These are phyloP conservation scores for Planiliza haematocheilus DNA, from an alignment of 2,113 vertebrate species.

Conservation along the genomic window DNA sequence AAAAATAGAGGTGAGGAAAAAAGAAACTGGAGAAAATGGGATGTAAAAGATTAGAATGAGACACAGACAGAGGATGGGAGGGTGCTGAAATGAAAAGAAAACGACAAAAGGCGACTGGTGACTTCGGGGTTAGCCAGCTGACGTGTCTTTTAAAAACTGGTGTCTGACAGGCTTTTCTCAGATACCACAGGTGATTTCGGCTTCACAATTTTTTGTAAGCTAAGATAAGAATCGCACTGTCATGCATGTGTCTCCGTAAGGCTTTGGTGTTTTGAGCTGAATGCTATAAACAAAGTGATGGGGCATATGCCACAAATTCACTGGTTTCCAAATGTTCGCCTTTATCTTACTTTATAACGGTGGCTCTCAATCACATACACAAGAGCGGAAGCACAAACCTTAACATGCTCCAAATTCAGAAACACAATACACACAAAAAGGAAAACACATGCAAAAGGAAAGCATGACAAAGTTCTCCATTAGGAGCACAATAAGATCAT, in stretches of 20 bases:
- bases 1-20: background rate
- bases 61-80: background rate
- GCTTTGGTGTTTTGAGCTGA: slow-evolving; percentile 5
- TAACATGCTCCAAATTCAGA: background rate
- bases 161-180: background rate
- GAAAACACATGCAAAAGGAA: no score
- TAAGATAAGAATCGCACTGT: background rate
- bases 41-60: background rate
- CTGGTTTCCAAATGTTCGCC: background rate
- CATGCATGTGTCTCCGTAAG: background rate
- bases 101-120: background rate
- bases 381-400: background rate
- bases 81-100: background rate
- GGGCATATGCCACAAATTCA: background rate
- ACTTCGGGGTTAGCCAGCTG: background rate
- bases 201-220: background rate
- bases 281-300: background rate
- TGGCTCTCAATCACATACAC: background rate
- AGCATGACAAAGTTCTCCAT: no score
- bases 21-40: background rate
- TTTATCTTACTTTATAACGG: background rate
- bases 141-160: background rate
- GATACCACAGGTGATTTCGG: slow-evolving; percentile 1
- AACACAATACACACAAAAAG: no score
- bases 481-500: no score